Percentiles rank a stretch among this genome's conserved stretches.
Evolutionary conservation across 2,888 invertebrate species (phyloP).

Genomic region (Ophonus ardosiacus): DNA sequence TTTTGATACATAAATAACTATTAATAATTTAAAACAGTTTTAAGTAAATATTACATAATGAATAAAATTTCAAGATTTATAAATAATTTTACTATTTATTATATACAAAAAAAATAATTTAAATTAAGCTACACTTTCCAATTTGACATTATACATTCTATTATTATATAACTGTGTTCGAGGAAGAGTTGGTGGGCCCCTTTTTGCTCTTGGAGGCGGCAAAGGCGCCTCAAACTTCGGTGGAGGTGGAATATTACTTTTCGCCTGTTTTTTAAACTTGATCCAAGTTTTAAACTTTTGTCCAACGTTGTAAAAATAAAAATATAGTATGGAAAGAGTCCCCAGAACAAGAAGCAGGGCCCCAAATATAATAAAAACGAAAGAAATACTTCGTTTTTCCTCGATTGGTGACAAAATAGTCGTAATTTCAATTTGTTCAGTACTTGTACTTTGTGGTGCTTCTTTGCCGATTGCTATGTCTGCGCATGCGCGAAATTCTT

Average conservation of each 20-base stretch:
- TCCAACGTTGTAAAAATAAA: slow-evolving; percentile 87
- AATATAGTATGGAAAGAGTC: slow-evolving; percentile 83
- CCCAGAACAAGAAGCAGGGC: slow-evolving; percentile 83
- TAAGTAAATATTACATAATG: no score
- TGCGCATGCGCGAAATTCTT: slow-evolving; percentile 91
- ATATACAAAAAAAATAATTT: slow-evolving; percentile 1
- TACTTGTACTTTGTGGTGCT: slow-evolving; percentile 22
- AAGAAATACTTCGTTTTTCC: slow-evolving; percentile 65
- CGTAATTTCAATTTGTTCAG: slow-evolving; percentile 18
- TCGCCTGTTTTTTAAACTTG: slow-evolving; percentile 71
- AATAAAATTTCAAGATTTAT: neutral
- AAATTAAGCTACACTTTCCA: slow-evolving; percentile 54
- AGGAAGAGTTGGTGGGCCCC: neutral
- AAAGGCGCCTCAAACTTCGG: slow-evolving; percentile 67
- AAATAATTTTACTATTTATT: slow-evolving; percentile 3
- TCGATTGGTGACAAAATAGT: neutral
- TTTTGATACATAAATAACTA: no score
- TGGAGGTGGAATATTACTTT: slow-evolving; percentile 39
- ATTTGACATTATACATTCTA: slow-evolving; percentile 52
- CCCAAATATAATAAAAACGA: slow-evolving; percentile 75
- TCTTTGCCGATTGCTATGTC: slow-evolving; percentile 85
- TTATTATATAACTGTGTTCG: neutral
- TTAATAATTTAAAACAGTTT: neutral
- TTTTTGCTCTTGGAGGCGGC: slow-evolving; percentile 71
- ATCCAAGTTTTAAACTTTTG: slow-evolving; percentile 82